phyloP scores from a whole-genome alignment of 2,113 vertebrate genomes.

The Chloropsis hardwickii region DNA sequence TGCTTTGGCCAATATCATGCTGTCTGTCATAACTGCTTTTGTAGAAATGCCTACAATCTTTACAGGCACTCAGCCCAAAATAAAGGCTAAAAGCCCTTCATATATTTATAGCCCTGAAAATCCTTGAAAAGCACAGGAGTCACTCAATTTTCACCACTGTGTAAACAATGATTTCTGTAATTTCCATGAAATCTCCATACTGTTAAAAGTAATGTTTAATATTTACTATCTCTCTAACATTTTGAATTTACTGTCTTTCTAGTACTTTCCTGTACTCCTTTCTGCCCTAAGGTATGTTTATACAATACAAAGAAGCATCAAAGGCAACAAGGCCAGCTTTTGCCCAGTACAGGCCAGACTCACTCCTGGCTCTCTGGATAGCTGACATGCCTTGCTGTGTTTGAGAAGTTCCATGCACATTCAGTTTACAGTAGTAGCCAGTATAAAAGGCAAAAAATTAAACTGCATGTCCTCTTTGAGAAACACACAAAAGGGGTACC shows the following conservation, averaged over 20 bases:
- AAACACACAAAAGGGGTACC: not conserved
- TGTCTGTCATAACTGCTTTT: not conserved
- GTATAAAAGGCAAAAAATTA: not conserved
- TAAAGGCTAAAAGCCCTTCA: not conserved
- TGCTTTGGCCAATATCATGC: not conserved
- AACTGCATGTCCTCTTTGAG: not conserved
- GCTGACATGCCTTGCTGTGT: not conserved
- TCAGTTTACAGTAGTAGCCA: not conserved
- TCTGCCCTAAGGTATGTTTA: not conserved
- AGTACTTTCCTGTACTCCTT: not conserved
- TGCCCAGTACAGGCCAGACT: not conserved
- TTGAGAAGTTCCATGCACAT: not conserved
- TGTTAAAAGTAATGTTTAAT: not conserved
- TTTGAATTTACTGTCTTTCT: not conserved
- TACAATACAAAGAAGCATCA: not conserved
- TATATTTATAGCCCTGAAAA: not conserved
- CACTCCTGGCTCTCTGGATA: not conserved
- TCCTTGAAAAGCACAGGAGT: not conserved
- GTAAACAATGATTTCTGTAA: not conserved
- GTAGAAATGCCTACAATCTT: not conserved
- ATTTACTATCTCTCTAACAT: not conserved
- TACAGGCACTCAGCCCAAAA: not conserved
- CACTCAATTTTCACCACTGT: not conserved
- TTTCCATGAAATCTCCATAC: not conserved
- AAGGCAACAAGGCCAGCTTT: not conserved